Percentiles rank a stretch among this genome's conserved stretches.
Evolutionary conservation across 1,140 invertebrate species (phyloP).

Genomic region (Bilobella aurantiaca): DNA sequence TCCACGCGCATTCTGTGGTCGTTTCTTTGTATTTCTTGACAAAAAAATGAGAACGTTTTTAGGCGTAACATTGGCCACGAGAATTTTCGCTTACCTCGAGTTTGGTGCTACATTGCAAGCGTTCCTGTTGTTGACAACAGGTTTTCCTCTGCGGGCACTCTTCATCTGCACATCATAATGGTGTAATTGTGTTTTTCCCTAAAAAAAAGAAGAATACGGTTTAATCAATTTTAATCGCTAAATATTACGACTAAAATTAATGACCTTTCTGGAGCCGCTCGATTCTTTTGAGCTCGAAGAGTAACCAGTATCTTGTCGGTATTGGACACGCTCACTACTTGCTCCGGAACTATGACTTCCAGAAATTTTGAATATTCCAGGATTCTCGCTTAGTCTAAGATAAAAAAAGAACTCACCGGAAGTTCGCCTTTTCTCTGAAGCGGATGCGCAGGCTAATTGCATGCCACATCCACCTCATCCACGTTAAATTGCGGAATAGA

Average conservation of each 20-base stretch:
- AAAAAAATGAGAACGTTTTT: background rate
- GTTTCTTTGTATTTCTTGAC: background rate
- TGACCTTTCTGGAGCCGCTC: constrained; percentile 22
- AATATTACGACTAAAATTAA: background rate
- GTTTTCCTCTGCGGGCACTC: background rate
- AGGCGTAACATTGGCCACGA: background rate
- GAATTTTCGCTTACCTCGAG: too few relatives aligned
- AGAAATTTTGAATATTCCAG: constrained; percentile 32
- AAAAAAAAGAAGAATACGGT: background rate
- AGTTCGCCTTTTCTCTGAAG: too few relatives aligned
- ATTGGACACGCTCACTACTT: constrained; percentile 25
- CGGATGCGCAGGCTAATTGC: too few relatives aligned
- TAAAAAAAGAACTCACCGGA: background rate
- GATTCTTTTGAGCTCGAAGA: constrained; percentile 34
- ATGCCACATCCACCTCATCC: too few relatives aligned
- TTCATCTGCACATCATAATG: background rate
- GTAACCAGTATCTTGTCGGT: constrained; percentile 33
- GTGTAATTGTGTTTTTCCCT: background rate
- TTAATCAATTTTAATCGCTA: background rate
- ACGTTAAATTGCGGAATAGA: too few relatives aligned
- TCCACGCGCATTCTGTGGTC: background rate
- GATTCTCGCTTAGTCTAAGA: constrained; percentile 28
- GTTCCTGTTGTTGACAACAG: too few relatives aligned
- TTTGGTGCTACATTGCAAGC: too few relatives aligned
- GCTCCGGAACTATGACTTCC: constrained; percentile 31